Base-by-base conservation (phyloP, 2,113 vertebrate genomes). In the Melanocharis versteri region DNA sequence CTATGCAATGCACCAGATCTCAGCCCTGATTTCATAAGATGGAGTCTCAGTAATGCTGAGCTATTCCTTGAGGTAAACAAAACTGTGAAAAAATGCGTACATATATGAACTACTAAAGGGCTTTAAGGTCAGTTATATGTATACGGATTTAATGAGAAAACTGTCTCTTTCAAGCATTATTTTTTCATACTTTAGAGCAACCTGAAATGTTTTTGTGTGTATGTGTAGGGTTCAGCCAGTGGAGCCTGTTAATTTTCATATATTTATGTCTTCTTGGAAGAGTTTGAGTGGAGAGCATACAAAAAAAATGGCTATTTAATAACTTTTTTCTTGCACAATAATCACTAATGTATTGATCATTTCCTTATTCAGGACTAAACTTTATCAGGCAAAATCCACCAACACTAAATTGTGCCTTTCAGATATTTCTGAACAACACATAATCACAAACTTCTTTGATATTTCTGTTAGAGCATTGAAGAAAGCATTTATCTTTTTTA, bases 141-240 rank as follows among this genome's bases (percentile, higher is more conserved):
- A 6, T 7, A 42, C 26, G 15, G 24, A 79, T 64, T 76, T 79
- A 68, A 47, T 9, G 4, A 71, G 17, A 60, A 85, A 72, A 48
- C 6, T 18, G 1, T 2, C 19, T 64, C 10, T 76, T 64, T 65
- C 12, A 87, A 51, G 82, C 2, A 31, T 35, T 0, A 15, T 6
- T 7, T 11, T 10, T 56, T 73, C 10, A 19, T 39, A 22, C 1
- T 37, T 80, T 79, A 42, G 19, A 80, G 51, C 26, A 83, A 60
- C 26, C n/a, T 37, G 3, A 62, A 37, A 21, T 20, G 3, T 1
- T 4, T 15, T 13, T 3, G 4, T 44, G 15, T 33, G 6, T 37
- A 37, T 23, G 1, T 39, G 33, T 23, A 47, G 2, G 6, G 70
- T 15, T 33, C 24, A 58, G 10, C 8, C 17, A 65, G 22, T 15